phyloP scores from a whole-genome alignment of 2,113 vertebrate species.

The Thalassoma bifasciatum region DNA sequence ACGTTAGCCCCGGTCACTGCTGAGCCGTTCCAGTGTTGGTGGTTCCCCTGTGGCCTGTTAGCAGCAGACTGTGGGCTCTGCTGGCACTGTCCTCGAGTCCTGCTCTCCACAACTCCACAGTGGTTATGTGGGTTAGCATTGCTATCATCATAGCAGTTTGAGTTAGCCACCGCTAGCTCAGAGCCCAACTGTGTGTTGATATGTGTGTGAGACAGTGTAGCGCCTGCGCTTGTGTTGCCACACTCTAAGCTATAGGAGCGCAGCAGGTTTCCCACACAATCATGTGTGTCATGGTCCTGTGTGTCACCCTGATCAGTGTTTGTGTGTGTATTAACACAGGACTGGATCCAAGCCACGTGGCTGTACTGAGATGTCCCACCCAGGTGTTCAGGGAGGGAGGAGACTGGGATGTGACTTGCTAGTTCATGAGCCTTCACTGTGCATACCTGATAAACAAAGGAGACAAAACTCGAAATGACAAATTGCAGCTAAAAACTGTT shows the following conservation, averaged over 20 bases:
- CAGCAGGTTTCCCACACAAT: slow-evolving; percentile 85
- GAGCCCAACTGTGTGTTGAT: slow-evolving; percentile 61
- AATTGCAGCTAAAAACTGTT: background rate
- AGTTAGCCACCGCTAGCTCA: slow-evolving; percentile 75
- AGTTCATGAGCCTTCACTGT: slow-evolving; percentile 86
- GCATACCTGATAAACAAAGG: slow-evolving; percentile 78
- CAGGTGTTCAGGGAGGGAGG: slow-evolving; percentile 85
- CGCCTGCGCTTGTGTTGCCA: slow-evolving; percentile 65
- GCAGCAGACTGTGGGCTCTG: slow-evolving; percentile 56
- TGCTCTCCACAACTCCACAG: slow-evolving; percentile 68
- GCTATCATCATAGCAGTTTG: slow-evolving; percentile 83
- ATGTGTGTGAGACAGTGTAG: slow-evolving; percentile 52
- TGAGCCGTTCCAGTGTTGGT: slow-evolving; percentile 86
- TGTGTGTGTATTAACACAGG: slow-evolving; percentile 82
- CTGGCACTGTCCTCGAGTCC: slow-evolving; percentile 76
- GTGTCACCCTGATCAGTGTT: slow-evolving; percentile 70
- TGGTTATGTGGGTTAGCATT: slow-evolving; percentile 85
- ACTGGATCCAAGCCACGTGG: slow-evolving; percentile 88
- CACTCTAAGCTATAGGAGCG: slow-evolving; percentile 82
- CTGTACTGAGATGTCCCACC: slow-evolving; percentile 85
- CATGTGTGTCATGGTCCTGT: slow-evolving; percentile 70
- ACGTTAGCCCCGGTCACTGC: slow-evolving; percentile 64
- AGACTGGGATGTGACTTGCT: slow-evolving; percentile 84
- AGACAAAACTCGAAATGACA: background rate
- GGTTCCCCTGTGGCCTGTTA: slow-evolving; percentile 71